Base-by-base conservation (phyloP, 2,888 invertebrate genomes). In the Drosophila hawaiiensis region DNA sequence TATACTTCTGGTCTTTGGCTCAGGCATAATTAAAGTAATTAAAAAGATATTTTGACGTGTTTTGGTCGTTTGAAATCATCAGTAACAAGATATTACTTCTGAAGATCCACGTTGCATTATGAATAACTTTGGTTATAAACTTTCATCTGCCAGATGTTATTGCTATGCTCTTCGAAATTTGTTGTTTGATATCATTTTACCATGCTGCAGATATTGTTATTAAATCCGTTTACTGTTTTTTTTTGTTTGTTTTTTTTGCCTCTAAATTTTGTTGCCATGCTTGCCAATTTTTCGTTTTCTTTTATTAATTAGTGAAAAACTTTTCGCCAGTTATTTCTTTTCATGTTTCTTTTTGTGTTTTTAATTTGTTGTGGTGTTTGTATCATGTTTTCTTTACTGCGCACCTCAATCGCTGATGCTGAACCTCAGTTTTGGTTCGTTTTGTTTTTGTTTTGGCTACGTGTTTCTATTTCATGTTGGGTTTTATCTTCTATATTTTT, bases 291-390 rank as follows among this genome's bases (percentile, higher is more conserved):
- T 59, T 62, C 41, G 31, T 47, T 69, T 63, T 63, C 41, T 58
- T 69, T 67, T 25, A 64, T 83, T 83, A 81, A 81, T 81, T 83
- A 83, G 76, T 80, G 73, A 76, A 80, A 66, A 80, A 56, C 56
- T 68, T 79, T 82, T 79, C 66, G 67, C 69, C 22, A 62, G 49
- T 35, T 61, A 65, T 80, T 80, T 82, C 62, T 63, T 82, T 75
- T 82, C 58, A 74, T 78, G 54, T 82, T 63, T 60, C 54, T 67
- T 68, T 37, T 54, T 61, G 60, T 55, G 47, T 66, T 73, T 74
- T 70, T 68, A 71, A 71, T 86, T 65, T 77, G 65, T 43, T 68
- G 62, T 68, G 63, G 63, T 70, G 75, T 69, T 76, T 62, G 53
- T 73, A 59, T 77, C 60, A 71, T 49, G 62, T 59, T 47, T 56